phyloP scores from a whole-genome alignment of 53 echinoderm and acorn worm species.

The Pentamera pediparva region DNA sequence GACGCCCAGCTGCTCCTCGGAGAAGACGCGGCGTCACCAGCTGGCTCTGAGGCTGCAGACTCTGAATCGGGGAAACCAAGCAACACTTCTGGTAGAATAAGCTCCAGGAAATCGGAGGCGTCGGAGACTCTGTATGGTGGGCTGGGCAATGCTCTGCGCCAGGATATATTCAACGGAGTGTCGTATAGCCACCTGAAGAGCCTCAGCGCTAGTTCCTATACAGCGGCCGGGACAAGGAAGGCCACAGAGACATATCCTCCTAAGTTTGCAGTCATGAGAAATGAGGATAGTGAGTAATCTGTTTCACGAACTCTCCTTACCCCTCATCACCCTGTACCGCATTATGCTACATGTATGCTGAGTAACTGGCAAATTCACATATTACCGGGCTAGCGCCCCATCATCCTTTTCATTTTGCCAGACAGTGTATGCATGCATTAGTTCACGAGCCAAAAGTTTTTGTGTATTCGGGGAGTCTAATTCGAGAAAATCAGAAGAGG shows the following conservation, averaged over 20 bases:
- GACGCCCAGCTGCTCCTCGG: slow-evolving; percentile 2
- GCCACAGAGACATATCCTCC: slow-evolving; percentile 65
- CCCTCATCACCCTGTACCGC: too few relatives aligned
- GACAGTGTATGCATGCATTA: too few relatives aligned
- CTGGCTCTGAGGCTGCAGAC: not conserved
- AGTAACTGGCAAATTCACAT: too few relatives aligned
- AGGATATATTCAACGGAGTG: slow-evolving; percentile 86
- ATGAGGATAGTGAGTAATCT: slow-evolving; percentile 82
- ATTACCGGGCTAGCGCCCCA: too few relatives aligned
- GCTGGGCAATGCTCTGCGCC: slow-evolving; percentile 73
- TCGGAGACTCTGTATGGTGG: slow-evolving; percentile 58
- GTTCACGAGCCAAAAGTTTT: too few relatives aligned
- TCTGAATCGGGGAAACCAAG: slow-evolving; percentile 5
- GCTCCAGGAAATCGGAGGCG: not conserved
- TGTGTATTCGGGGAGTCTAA: too few relatives aligned
- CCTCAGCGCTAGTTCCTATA: slow-evolving; percentile 84
- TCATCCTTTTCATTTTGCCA: too few relatives aligned
- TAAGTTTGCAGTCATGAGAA: slow-evolving; percentile 67
- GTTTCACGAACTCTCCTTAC: not conserved
- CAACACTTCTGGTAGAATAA: too few relatives aligned
- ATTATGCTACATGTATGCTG: not conserved
- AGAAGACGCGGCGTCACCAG: not conserved
- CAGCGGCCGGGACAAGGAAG: slow-evolving; percentile 53
- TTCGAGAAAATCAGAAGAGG: too few relatives aligned
- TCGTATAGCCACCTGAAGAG: slow-evolving; percentile 68